Percentiles rank a stretch among this genome's conserved stretches.
phyloP scores from a whole-genome alignment of 2,113 vertebrate species.

The Corythornis cristatus region DNA sequence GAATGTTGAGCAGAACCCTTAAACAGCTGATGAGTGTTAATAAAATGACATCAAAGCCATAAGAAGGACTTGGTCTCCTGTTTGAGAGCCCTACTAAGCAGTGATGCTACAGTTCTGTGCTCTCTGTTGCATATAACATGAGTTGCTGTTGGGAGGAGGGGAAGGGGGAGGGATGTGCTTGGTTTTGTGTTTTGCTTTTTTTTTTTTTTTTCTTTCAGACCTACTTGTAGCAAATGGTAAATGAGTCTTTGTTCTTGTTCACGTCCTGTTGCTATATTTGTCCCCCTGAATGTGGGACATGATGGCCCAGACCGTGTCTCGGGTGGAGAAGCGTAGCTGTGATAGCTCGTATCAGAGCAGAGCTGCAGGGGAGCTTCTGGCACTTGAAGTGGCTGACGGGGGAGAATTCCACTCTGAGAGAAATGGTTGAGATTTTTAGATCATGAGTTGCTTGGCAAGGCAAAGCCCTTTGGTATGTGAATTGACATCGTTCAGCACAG shows the following conservation, averaged over 20 bases:
- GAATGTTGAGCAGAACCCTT: background rate
- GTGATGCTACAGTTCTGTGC: background rate
- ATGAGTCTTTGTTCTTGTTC: conserved; percentile 53
- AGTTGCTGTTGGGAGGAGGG: background rate
- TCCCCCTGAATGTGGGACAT: conserved; percentile 17
- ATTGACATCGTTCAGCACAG: accelerated
- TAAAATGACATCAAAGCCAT: background rate
- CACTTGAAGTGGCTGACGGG: background rate
- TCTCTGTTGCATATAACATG: background rate
- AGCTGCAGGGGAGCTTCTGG: background rate
- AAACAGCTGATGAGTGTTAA: background rate
- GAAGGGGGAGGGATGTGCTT: background rate
- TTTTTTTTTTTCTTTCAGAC: background rate
- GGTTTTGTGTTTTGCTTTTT: background rate
- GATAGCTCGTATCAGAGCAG: accelerated
- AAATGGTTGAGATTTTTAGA: conserved; percentile 17
- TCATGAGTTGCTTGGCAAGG: background rate
- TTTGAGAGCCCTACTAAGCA: background rate
- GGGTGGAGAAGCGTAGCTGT: background rate
- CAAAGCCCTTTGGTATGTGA: background rate
- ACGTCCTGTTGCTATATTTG: background rate
- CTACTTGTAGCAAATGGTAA: conserved; percentile 32
- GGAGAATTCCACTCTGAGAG: background rate
- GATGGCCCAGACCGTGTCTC: background rate
- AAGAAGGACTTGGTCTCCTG: background rate